Base-by-base conservation (phyloP, 1,140 invertebrate species). In the Zaprionus tsacasi region DNA sequence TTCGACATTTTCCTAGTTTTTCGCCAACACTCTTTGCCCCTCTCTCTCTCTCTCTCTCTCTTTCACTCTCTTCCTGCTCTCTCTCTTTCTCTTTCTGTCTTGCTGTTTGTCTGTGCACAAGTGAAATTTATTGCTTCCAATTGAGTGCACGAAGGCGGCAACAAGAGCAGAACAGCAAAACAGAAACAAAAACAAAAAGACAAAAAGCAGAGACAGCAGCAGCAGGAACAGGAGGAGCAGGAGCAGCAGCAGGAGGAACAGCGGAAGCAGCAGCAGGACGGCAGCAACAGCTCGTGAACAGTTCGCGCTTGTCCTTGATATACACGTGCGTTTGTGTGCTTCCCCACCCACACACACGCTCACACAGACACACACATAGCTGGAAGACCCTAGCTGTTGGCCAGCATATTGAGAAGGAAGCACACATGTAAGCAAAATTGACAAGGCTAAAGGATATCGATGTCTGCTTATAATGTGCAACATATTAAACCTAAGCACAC, bases 401-500 rank as follows among this genome's bases (percentile, higher is more conserved):
- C 81, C 56, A 88, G 81, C 85, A 88, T 88, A 88, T 85, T 87
- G 78, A 79, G 86, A 89, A 88, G 86, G 77, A 85, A 90, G 80
- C 86, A 87, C 76, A 90, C 78, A 91, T 87, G 89, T 87, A 91
- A 91, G 82, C 78, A 81, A 90, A 91, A 91, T 91, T 91, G 90
- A 91, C 82, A 91, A 85, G 82, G 85, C 89, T 91, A 91, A 91
- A 85, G 86, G 91, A 91, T 91, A 91, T 91, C 90, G 90, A 90
- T 91, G 90, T 91, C 91, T 91, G 90, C 81, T 91, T 91, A 91
- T 91, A 91, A 91, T 91, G 90, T 91, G 91, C 90, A 82, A 91
- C 86, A 91, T 91, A 91, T 91, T 90, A 89, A 79, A 89, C 82
- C 86, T 90, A 87, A 89, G 79, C 81, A 85, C 85, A 88, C 81